A percentile compares a stretch with the other conserved stretches of the same genome.
These are phyloP conservation scores for Zelleria hepariella DNA, from an alignment of 2,888 invertebrate species.

Conservation along the genomic window DNA sequence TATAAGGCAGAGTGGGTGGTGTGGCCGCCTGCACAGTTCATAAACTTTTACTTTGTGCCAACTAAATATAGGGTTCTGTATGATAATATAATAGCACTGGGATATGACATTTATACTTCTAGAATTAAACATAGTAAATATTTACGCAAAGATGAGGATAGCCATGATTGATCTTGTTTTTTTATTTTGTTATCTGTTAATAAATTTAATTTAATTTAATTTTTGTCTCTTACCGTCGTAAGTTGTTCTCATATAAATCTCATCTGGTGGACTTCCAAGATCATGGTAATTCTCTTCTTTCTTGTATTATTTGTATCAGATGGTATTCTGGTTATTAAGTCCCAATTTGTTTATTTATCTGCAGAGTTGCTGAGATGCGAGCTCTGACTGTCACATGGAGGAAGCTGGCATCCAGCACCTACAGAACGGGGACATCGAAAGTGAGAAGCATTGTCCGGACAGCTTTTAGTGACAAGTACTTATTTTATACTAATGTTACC, in stretches of 20 bases:
- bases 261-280: neutral
- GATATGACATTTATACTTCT: constrained; percentile 89
- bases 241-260: neutral
- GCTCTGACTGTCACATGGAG: constrained; percentile 43
- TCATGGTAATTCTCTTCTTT: neutral
- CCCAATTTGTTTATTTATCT: constrained; percentile 21
- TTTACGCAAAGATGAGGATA: constrained; percentile 12
- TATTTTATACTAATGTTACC: constrained; percentile 85
- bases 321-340: too few species aligned
- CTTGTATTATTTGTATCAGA: too few species aligned
- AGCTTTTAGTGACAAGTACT: constrained; percentile 78
- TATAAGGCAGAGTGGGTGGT: constrained; percentile 92
- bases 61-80: constrained; percentile 87
- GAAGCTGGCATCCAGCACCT: constrained; percentile 35
- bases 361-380: constrained; percentile 40
- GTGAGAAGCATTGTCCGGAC: constrained; percentile 36
- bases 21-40: constrained; percentile 93
- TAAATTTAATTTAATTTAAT: neutral
- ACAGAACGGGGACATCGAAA: constrained; percentile 23
- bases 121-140: constrained; percentile 77
- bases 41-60: constrained; percentile 93
- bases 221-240: neutral
- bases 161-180: neutral
- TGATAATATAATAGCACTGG: constrained; percentile 87
- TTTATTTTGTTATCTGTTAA: neutral